Evolutionary conservation across 2,797 vertebrate genomes (phyloP), one percentile per base, ranked within the genome.

Genomic region (Octomys mimax): DNA sequence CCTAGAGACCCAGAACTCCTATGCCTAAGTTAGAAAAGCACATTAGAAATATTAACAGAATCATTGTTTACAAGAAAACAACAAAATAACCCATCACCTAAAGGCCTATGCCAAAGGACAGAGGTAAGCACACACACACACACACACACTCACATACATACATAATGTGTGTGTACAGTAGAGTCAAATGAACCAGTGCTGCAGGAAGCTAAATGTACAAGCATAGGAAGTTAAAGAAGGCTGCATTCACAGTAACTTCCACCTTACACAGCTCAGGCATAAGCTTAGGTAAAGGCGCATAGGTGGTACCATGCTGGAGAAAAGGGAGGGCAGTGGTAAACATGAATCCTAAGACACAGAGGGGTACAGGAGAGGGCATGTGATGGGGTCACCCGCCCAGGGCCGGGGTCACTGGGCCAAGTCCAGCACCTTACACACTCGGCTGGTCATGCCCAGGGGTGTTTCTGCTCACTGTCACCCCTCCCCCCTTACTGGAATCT

Each of bases 1-100:
- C n/a, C 33, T 36, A 70, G 36, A 86, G 92, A 83, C 16, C 13
- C 77, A 89, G 81, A 92, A 90, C 90, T 71, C 61, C 28, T 36
- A 36, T 42, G 80, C 52, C 59, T 61, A 62, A 49, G 36, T 77
- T 86, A 85, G 28, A 62, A 64, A 21, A 89, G 24, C 2, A 9
- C 31, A 79, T 13, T 49, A 77, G 82, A 89, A 86, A 91, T 33
- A 62, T 36, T 61, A 36, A 75, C 4, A 87, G 80, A 42, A 71
- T 75, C n/a, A 36, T 26, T 2, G 4, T 13, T 62, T 31, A 61
- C 87, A 79, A 81, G 62, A 83, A 68, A 62, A 94, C 24, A 49
- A 62, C 52, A 84, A 16, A 12, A 70, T 9, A 54, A 68, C 33
- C 64, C 75, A 36, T 36, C 61, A 68, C 22, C 70, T 64, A 49